phyloP scores from a whole-genome alignment of 2,797 vertebrate species.

The Pseudocheirus occidentalis region DNA sequence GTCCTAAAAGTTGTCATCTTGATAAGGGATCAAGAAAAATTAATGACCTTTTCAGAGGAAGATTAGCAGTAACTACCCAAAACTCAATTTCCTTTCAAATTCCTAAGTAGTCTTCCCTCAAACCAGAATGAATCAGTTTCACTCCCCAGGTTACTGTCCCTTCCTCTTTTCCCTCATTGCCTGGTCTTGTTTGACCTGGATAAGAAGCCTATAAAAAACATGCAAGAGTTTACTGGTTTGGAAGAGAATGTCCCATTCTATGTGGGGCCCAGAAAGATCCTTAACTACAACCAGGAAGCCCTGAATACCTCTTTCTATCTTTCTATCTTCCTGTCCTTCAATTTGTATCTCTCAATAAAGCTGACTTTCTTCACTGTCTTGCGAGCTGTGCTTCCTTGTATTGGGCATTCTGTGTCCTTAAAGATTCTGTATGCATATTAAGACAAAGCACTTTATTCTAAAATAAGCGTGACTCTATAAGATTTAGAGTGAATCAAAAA shows the following conservation, averaged over 20 bases:
- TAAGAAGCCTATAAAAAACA: background rate
- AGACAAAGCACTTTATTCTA: background rate
- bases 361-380: background rate
- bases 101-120: background rate
- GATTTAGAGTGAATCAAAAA: background rate
- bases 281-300: background rate
- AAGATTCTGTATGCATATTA: background rate
- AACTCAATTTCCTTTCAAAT: background rate
- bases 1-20: background rate
- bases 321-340: background rate
- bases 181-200: background rate
- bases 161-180: background rate
- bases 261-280: background rate
- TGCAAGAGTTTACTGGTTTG: background rate
- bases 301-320: background rate
- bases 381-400: background rate
- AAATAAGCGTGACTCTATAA: background rate
- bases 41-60: background rate
- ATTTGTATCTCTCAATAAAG: background rate
- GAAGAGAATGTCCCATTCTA: background rate
- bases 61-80: background rate
- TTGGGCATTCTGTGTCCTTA: background rate
- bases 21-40: background rate
- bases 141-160: background rate
- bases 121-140: background rate